Evolutionary conservation across 2,888 invertebrate genomes (phyloP).

Genomic region (Frankliniella fusca): DNA sequence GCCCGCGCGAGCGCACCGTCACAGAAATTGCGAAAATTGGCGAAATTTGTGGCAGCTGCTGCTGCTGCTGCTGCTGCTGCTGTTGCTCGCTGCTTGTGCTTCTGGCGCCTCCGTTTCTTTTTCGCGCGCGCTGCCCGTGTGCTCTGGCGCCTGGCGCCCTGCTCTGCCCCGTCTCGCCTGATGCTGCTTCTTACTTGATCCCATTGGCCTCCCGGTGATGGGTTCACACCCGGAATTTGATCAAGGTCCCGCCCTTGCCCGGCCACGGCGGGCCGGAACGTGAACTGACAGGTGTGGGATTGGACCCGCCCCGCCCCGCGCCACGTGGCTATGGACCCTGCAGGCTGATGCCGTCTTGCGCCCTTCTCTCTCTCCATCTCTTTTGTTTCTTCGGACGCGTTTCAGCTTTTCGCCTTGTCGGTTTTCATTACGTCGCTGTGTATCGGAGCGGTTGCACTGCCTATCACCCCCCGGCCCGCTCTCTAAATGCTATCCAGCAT

Average conservation of each 20-base stretch:
- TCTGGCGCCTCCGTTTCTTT: too few relatives aligned
- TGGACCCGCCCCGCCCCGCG: not conserved
- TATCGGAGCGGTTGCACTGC: too few relatives aligned
- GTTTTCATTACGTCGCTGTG: too few relatives aligned
- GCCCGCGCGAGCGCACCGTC: not conserved
- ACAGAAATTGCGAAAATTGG: constrained; percentile 7
- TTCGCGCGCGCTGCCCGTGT: too few relatives aligned
- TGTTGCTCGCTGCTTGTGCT: too few relatives aligned
- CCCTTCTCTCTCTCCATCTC: not conserved
- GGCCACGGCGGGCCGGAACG: not conserved
- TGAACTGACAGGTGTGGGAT: constrained; percentile 9
- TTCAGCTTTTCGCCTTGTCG: not conserved
- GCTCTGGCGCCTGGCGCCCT: too few relatives aligned
- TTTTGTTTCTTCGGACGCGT: not conserved
- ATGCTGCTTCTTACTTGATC: not conserved
- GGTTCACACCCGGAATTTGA: not conserved
- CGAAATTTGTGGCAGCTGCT: not conserved
- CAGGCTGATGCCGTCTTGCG: not conserved
- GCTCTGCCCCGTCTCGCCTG: not conserved
- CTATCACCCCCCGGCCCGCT: not conserved
- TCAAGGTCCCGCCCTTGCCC: not conserved
- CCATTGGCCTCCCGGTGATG: not conserved
- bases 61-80: not conserved
- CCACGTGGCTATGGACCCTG: not conserved
- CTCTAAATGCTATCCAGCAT: not conserved